phyloP scores from a whole-genome alignment of 2,113 vertebrate species.

The Oenanthe oenanthe region DNA sequence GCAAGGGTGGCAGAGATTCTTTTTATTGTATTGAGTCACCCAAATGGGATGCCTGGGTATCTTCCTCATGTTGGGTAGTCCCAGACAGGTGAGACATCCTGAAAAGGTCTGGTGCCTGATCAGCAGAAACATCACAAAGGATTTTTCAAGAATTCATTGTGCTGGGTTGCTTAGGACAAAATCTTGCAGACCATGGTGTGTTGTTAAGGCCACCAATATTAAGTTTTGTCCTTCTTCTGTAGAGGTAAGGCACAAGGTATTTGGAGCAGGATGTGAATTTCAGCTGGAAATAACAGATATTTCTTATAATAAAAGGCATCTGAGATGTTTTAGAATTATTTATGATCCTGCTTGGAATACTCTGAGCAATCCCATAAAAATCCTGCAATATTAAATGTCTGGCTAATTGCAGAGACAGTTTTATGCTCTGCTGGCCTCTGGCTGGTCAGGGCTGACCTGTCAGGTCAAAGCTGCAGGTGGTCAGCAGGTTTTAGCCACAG shows the following conservation, averaged over 20 bases:
- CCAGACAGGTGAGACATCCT: background rate
- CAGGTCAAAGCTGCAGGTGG: background rate
- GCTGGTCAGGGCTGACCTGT: background rate
- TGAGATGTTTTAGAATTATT: background rate
- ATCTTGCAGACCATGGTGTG: background rate
- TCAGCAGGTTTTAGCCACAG: background rate
- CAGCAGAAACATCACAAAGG: background rate
- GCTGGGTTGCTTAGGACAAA: background rate
- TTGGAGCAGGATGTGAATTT: background rate
- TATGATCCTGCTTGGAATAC: background rate
- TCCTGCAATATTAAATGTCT: background rate
- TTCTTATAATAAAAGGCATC: background rate
- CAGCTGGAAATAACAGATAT: background rate
- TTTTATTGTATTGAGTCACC: background rate
- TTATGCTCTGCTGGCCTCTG: background rate
- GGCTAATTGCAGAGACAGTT: background rate
- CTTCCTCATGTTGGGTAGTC: background rate
- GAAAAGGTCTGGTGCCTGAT: background rate
- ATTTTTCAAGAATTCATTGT: background rate
- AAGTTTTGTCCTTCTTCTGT: background rate
- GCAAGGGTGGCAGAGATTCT: background rate
- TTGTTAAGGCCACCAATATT: background rate
- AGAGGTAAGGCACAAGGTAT: background rate
- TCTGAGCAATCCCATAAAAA: background rate
- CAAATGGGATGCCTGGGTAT: background rate